A percentile compares a stretch with the other conserved stretches of the same genome.
These are phyloP conservation scores for Mergus octosetaceus DNA, from an alignment of 2,797 vertebrate species.

Conservation along the genomic window DNA sequence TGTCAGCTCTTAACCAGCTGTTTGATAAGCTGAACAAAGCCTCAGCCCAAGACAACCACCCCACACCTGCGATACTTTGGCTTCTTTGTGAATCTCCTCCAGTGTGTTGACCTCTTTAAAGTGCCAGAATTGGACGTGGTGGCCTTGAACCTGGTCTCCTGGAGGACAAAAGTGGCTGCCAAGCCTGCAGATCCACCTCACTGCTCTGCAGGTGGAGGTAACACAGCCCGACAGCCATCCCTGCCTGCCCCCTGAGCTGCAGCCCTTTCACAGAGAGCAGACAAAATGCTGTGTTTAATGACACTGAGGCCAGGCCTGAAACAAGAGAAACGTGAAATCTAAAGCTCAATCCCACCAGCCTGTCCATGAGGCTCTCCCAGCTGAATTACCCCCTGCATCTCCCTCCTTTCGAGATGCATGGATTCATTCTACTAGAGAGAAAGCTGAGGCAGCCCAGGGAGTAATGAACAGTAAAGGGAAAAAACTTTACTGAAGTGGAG, in stretches of 20 bases:
- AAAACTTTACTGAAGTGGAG: neutral
- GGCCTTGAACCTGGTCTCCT: neutral
- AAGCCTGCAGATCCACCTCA: neutral
- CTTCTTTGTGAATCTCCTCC: neutral
- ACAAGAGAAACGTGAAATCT: neutral
- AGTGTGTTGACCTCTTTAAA: neutral
- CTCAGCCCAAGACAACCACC: neutral
- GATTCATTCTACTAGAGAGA: neutral
- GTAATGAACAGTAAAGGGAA: neutral
- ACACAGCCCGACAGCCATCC: neutral
- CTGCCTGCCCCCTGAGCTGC: accelerated
- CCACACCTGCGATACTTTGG: neutral
- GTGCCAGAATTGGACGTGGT: neutral
- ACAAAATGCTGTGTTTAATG: neutral
- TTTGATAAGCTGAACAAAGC: neutral
- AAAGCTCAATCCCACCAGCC: neutral
- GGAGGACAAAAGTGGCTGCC: neutral
- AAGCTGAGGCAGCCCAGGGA: neutral
- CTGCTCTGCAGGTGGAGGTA: accelerated
- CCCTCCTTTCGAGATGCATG: neutral
- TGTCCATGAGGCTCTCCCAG: neutral
- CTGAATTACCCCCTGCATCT: neutral
- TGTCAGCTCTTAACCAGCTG: slow-evolving; percentile 34
- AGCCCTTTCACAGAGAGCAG: neutral
- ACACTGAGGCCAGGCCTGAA: neutral